Evolutionary conservation across 2,797 vertebrate species (phyloP).

Genomic region (Rhyacichthys aspro): DNA sequence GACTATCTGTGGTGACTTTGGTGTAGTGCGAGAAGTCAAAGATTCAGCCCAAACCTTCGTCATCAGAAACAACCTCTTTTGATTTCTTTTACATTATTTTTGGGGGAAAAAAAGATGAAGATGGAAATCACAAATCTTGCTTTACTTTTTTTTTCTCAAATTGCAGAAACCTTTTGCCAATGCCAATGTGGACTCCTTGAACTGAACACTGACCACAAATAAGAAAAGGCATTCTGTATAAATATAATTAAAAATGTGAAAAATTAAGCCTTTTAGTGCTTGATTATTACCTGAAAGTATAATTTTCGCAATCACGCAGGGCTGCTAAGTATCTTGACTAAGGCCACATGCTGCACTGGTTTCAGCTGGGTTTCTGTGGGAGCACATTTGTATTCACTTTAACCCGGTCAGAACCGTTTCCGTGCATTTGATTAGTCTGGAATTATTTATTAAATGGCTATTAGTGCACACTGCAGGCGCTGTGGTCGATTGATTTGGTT

Average conservation of each 20-base stretch:
- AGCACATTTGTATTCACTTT: constrained; percentile 29
- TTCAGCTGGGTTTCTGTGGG: constrained; percentile 7
- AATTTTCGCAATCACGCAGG: constrained; percentile 17
- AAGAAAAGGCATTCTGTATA: neutral
- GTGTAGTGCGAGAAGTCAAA: too few species aligned
- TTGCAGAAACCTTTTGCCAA: neutral
- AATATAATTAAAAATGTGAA: neutral
- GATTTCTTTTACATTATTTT: too few species aligned
- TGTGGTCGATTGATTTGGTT: constrained; percentile 30
- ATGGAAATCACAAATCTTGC: too few species aligned
- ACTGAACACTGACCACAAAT: neutral
- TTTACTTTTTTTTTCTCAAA: too few species aligned
- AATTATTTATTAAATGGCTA: constrained; percentile 45
- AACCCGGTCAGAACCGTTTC: constrained; percentile 26
- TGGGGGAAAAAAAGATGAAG: too few species aligned
- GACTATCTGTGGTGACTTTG: neutral
- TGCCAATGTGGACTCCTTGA: neutral
- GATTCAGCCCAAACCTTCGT: too few species aligned
- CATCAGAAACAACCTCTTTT: too few species aligned
- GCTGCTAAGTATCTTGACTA: constrained; percentile 4
- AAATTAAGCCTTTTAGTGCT: neutral
- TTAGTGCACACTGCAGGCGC: constrained; percentile 27
- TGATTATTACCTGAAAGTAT: constrained; percentile 19
- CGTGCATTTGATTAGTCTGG: constrained; percentile 23
- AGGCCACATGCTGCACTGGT: constrained; percentile 7